phyloP scores from a whole-genome alignment of 2,797 vertebrate genomes.

The Pipistrellus nathusii region DNA sequence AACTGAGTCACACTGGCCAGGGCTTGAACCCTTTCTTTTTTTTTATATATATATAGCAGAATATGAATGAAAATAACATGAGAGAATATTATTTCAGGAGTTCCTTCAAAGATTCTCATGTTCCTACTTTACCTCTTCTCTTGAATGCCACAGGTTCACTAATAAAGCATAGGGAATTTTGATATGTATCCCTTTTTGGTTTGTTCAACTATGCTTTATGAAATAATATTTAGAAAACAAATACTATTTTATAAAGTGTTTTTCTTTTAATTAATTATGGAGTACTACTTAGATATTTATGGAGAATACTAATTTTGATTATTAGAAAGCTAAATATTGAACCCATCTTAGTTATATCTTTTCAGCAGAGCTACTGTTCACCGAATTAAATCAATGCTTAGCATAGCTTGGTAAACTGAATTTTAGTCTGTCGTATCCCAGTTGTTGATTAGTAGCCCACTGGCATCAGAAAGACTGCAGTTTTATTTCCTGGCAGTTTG shows the following conservation, averaged over 20 bases:
- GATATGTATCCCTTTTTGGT: neutral
- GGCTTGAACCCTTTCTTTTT: neutral
- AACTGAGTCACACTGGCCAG: neutral
- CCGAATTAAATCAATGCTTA: constrained; percentile 19
- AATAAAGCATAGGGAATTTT: neutral
- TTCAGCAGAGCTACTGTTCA: constrained; percentile 26
- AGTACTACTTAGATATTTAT: neutral
- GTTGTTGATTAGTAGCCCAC: constrained; percentile 38
- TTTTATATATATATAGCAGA: neutral
- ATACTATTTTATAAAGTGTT: neutral
- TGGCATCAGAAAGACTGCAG: constrained; percentile 44
- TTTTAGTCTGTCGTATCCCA: neutral
- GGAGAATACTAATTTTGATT: constrained; percentile 8
- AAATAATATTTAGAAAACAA: constrained; percentile 37
- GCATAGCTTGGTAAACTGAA: constrained; percentile 6
- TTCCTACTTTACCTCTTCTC: neutral
- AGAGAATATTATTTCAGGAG: constrained; percentile 10
- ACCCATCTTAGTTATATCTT: neutral
- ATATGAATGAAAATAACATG: constrained; percentile 28
- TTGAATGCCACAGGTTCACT: neutral
- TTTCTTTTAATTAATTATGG: constrained; percentile 50
- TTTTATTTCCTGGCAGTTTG: constrained; percentile 63
- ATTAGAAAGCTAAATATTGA: neutral
- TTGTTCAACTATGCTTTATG: constrained; percentile 12
- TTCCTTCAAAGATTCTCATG: neutral